These are phyloP conservation scores for Caradrina clavipalpis DNA, from an alignment of 2,888 invertebrate species.

Conservation along the genomic window DNA sequence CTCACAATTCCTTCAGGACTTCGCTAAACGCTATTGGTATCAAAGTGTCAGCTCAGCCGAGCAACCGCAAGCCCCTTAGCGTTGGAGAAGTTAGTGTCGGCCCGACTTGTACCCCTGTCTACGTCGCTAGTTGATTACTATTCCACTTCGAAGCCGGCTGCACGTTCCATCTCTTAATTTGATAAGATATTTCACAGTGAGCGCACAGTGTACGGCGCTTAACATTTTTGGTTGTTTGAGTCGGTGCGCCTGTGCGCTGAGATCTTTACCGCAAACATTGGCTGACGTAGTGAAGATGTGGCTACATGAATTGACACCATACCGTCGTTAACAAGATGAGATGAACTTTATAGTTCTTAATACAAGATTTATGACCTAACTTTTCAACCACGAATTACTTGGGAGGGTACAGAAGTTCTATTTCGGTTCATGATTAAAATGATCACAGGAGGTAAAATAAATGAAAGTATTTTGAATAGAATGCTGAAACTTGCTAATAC, in stretches of 20 bases:
- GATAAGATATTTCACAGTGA: constrained; percentile 49
- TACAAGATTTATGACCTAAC: constrained; percentile 22
- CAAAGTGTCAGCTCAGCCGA: constrained; percentile 71
- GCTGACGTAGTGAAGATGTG: constrained; percentile 52
- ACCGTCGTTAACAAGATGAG: constrained; percentile 36
- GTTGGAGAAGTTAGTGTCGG: constrained; percentile 65
- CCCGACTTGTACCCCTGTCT: constrained; percentile 51
- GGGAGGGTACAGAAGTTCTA: background rate
- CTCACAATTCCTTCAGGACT: constrained; percentile 55
- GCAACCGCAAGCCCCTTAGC: constrained; percentile 68
- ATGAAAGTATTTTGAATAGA: background rate
- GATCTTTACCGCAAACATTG: constrained; percentile 53
- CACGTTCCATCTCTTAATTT: constrained; percentile 55
- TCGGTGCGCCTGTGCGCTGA: constrained; percentile 1
- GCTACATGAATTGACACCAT: constrained; percentile 43
- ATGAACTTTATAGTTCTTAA: constrained; percentile 44
- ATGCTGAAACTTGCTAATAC: background rate
- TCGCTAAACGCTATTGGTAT: constrained; percentile 68
- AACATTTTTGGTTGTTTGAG: constrained; percentile 21
- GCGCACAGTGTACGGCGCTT: constrained; percentile 50
- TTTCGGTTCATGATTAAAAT: background rate
- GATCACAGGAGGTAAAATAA: background rate
- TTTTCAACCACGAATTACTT: constrained; percentile 23
- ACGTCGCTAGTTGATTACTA: constrained; percentile 56
- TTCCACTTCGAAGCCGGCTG: constrained; percentile 51